Evolutionary conservation across 1,140 invertebrate genomes (phyloP).

Genomic region (Brachionus plicatilis): DNA sequence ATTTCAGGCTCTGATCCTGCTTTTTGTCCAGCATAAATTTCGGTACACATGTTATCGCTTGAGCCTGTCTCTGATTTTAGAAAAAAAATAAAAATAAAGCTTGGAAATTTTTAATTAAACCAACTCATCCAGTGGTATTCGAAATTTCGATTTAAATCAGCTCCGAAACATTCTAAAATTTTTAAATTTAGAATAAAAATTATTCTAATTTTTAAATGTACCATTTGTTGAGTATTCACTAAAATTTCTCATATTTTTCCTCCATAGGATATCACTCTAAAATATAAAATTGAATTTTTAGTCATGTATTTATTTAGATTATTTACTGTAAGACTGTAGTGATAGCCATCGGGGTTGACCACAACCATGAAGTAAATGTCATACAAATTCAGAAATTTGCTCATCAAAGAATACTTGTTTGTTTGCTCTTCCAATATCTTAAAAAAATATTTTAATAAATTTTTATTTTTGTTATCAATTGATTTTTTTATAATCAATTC

Average conservation of each 20-base stretch:
- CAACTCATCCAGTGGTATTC: conserved; percentile 34
- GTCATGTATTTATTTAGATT: not conserved
- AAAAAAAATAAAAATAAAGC: not conserved
- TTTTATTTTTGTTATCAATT: too few relatives aligned
- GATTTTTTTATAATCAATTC: too few relatives aligned
- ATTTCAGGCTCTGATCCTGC: not conserved
- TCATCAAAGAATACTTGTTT: not conserved
- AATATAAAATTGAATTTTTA: not conserved
- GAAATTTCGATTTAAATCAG: conserved; percentile 40
- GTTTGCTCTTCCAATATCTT: not conserved
- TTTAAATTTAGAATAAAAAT: not conserved
- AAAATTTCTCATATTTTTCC: not conserved
- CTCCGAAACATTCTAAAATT: conserved; percentile 37
- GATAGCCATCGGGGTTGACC: conserved; percentile 39
- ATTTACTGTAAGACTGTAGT: not conserved
- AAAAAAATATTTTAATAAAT: not conserved
- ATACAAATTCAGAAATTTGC: not conserved
- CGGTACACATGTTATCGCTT: not conserved
- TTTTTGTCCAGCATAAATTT: not conserved
- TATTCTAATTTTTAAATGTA: not conserved
- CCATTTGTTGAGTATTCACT: not conserved
- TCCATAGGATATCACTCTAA: not conserved
- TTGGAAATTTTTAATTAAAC: not conserved
- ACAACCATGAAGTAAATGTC: conserved; percentile 30
- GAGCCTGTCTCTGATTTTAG: not conserved